Conservation (phyloP, 2,888 invertebrate species). For the Noctua janthina region DNA sequence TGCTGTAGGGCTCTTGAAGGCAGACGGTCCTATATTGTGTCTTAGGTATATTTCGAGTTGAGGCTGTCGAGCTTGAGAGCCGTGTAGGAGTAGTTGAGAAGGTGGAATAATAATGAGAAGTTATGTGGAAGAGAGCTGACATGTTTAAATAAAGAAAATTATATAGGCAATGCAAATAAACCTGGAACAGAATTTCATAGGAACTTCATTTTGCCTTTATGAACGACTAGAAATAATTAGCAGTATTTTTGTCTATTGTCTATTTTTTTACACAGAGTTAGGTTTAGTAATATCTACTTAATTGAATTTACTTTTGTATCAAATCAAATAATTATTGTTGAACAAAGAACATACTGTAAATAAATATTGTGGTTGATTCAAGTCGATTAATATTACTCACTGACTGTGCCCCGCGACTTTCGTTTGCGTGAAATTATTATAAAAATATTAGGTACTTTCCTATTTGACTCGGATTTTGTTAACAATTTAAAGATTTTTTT, state of each 20-base stretch:
- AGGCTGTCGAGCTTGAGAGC: not conserved
- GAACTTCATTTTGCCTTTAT: not conserved
- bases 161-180: not conserved
- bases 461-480: no score
- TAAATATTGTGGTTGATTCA: no score
- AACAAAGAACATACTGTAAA: not conserved
- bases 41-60: constrained; percentile 3
- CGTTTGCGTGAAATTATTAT: no score
- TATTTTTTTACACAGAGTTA: no score
- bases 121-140: not conserved
- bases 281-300: not conserved
- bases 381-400: no score
- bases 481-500: no score
- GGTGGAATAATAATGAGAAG: not conserved
- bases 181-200: not conserved
- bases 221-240: not conserved
- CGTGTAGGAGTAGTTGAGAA: not conserved
- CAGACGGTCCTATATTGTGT: constrained; percentile 45
- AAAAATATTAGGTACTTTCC: no score
- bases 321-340: not conserved
- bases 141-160: not conserved
- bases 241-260: no score
- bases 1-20: constrained; percentile 43
- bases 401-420: no score
- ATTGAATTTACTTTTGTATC: not conserved